phyloP scores from a whole-genome alignment of 53 echinoderm and acorn worm genomes.

The Mesocentrotus franciscanus region DNA sequence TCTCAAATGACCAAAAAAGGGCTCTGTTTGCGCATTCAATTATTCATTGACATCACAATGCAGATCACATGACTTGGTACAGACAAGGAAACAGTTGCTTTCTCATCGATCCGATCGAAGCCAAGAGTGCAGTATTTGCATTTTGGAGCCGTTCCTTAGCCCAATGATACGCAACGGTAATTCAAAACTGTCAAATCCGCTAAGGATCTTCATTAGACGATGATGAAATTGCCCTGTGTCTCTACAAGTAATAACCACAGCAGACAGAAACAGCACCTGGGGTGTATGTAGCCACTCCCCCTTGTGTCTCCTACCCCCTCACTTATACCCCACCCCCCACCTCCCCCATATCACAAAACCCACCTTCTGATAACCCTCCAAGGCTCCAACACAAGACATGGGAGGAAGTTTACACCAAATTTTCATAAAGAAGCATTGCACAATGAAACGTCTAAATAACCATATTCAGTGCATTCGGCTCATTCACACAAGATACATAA shows the following conservation, averaged over 20 bases:
- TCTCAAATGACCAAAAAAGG: background rate
- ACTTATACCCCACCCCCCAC: background rate
- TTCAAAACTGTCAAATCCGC: slow-evolving; percentile 28
- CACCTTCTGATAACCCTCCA: background rate
- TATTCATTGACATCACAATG: slow-evolving; percentile 16
- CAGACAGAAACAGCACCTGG: slow-evolving; percentile 8
- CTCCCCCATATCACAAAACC: background rate
- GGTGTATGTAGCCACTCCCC: background rate
- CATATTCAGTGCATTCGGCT: no score
- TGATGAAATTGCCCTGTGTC: slow-evolving; percentile 14
- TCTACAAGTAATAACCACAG: slow-evolving; percentile 2
- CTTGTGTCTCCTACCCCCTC: background rate
- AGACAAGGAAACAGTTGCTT: slow-evolving; percentile 6
- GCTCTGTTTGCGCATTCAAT: background rate
- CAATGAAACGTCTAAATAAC: no score
- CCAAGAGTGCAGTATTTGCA: slow-evolving; percentile 29
- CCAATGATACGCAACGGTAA: background rate
- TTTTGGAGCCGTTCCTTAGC: background rate
- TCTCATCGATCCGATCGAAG: background rate
- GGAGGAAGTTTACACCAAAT: no score
- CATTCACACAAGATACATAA: background rate
- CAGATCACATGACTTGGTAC: background rate
- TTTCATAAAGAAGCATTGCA: no score
- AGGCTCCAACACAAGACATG: no score
- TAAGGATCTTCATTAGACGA: slow-evolving; percentile 6